Evolutionary conservation across 2,113 vertebrate genomes (phyloP).

Genomic region (Sebastes fasciatus): DNA sequence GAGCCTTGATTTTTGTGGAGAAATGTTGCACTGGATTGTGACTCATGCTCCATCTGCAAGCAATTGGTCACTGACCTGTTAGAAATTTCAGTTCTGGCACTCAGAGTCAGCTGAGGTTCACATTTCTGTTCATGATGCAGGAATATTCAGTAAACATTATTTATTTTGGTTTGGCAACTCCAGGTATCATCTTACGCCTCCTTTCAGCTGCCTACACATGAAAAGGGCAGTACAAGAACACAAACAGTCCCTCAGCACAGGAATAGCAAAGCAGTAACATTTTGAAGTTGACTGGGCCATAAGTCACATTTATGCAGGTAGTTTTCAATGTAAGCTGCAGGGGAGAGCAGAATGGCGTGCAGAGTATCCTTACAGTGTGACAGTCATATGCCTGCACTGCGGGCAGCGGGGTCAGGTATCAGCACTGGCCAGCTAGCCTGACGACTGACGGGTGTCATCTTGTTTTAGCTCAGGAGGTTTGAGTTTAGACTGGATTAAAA

Average conservation of each 20-base stretch:
- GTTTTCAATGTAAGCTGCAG: background rate
- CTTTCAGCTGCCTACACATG: background rate
- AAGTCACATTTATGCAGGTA: background rate
- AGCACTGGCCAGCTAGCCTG: background rate
- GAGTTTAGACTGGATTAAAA: conserved; percentile 53
- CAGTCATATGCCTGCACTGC: background rate
- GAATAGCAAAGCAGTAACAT: background rate
- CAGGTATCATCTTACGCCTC: too few relatives aligned
- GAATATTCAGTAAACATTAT: background rate
- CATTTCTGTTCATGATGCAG: background rate
- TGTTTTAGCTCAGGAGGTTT: conserved; percentile 37
- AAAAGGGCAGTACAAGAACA: background rate
- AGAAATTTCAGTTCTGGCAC: background rate
- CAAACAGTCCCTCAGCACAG: background rate
- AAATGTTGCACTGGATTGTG: background rate
- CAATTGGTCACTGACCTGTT: background rate
- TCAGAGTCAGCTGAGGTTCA: background rate
- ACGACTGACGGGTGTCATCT: conserved; percentile 28
- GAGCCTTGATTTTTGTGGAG: background rate
- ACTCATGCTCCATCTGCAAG: background rate
- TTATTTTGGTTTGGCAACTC: background rate
- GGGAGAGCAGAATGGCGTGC: background rate
- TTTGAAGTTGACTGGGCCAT: too few relatives aligned
- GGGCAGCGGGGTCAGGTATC: conserved; percentile 36
- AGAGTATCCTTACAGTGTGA: background rate